Evolutionary conservation across 2,113 vertebrate genomes (phyloP).

Genomic region (Furnarius figulus): DNA sequence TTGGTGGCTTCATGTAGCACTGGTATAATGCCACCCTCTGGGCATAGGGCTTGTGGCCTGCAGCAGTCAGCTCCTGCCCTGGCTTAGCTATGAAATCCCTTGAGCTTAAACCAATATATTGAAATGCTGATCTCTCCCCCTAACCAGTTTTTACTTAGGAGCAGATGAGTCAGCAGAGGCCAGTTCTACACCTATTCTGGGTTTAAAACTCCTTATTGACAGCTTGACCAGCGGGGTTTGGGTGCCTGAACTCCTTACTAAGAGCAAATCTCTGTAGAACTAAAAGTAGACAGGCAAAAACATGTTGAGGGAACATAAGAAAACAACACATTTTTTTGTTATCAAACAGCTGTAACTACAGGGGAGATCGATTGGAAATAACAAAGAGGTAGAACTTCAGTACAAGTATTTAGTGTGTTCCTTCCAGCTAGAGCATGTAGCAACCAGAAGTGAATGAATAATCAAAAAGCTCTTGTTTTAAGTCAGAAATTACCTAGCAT

Average conservation of each 20-base stretch:
- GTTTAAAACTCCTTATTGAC: background rate
- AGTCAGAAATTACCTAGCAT: background rate
- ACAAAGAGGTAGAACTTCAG: background rate
- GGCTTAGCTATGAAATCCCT: background rate
- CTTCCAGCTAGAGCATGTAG: background rate
- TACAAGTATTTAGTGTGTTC: background rate
- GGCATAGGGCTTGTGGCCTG: background rate
- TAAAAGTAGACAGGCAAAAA: background rate
- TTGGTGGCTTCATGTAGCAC: fast-evolving
- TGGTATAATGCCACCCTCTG: background rate
- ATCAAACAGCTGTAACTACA: background rate
- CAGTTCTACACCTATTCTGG: background rate
- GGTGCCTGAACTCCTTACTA: background rate
- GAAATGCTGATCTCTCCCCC: background rate
- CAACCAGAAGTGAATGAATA: background rate
- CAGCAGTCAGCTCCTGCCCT: background rate
- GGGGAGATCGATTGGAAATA: background rate
- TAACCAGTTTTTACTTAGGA: background rate
- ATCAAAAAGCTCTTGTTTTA: background rate
- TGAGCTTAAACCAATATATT: background rate
- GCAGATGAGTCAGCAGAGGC: background rate
- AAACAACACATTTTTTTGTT: background rate
- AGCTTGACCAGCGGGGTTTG: background rate
- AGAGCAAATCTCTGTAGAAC: background rate
- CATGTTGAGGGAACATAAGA: background rate